Evolutionary conservation across 2,888 invertebrate genomes (phyloP).

Genomic region (Polylopha cassiicola): DNA sequence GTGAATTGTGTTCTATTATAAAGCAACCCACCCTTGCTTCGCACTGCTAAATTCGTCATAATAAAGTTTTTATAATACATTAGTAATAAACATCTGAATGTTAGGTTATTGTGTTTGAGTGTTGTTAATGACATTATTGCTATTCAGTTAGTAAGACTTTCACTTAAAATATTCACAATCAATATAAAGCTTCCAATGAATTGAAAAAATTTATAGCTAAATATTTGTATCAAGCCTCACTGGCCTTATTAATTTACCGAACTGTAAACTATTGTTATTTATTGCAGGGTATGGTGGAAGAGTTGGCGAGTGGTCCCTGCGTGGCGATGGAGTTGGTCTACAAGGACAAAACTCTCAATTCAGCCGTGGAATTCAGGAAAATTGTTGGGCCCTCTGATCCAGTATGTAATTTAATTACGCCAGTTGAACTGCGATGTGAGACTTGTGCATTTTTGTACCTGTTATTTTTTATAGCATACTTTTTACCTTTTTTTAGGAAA

Average conservation of each 20-base stretch:
- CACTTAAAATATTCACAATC: no score
- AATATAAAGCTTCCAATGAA: no score
- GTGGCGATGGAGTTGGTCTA: conserved; percentile 89
- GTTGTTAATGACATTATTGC: background rate
- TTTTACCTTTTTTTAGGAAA: conserved; percentile 78
- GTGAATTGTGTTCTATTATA: no score
- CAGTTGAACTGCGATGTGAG: background rate
- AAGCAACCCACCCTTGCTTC: no score
- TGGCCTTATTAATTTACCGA: no score
- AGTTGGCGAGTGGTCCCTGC: conserved; percentile 90
- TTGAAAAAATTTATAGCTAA: no score
- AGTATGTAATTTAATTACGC: conserved; percentile 65
- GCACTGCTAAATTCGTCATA: no score
- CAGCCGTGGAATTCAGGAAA: conserved; percentile 85
- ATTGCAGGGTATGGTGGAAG: conserved; percentile 86
- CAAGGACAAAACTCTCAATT: conserved; percentile 75
- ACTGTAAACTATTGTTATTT: conserved; percentile 7
- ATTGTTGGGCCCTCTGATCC: conserved; percentile 94
- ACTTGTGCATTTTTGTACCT: background rate
- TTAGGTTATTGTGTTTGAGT: no score
- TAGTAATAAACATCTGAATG: no score
- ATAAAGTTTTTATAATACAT: no score
- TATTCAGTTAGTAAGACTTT: no score
- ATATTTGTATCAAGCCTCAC: no score
- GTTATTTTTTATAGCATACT: background rate